These are phyloP conservation scores for Cassiopea xamachana DNA, from an alignment of 30 jellyfish, hydroid and myxozoan genomes.

Conservation along the genomic window DNA sequence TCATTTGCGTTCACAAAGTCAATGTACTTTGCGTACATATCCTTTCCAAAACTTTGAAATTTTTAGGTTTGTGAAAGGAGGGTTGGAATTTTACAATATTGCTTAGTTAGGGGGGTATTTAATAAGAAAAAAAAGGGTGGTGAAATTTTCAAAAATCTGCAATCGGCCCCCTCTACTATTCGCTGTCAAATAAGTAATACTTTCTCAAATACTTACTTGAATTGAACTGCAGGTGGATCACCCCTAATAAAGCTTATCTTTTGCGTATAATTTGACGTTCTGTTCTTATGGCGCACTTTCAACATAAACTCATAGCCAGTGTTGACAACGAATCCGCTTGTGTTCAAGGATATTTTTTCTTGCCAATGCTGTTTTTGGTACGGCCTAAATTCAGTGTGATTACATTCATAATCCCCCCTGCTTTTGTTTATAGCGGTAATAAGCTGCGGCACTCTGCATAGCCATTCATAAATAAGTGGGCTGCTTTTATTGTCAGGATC, in stretches of 20 bases:
- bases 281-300: conserved; percentile 1
- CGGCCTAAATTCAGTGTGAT: conserved; percentile 4
- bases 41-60: too few species aligned
- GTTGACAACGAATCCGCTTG: conserved; percentile 9
- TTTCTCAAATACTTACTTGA: conserved; percentile 47
- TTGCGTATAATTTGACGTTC: conserved; percentile 51
- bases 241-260: conserved; percentile 36
- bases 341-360: conserved; percentile 6
- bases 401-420: not conserved
- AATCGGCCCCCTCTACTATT: too few species aligned
- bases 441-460: conserved; percentile 24
- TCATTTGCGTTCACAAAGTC: too few species aligned
- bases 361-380: not conserved
- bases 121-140: too few species aligned
- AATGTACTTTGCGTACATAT: too few species aligned
- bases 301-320: conserved; percentile 31
- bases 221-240: conserved; percentile 62
- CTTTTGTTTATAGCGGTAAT: not conserved
- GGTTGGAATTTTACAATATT: too few species aligned
- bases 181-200: not conserved
- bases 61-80: too few species aligned
- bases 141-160: too few species aligned
- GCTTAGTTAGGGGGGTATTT: too few species aligned
- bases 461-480: conserved; percentile 59
- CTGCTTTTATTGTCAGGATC: conserved; percentile 76